A percentile compares a stretch with the other conserved stretches of the same genome.
Evolutionary conservation across 2,797 vertebrate species (phyloP).

Genomic region (Liasis olivaceus): DNA sequence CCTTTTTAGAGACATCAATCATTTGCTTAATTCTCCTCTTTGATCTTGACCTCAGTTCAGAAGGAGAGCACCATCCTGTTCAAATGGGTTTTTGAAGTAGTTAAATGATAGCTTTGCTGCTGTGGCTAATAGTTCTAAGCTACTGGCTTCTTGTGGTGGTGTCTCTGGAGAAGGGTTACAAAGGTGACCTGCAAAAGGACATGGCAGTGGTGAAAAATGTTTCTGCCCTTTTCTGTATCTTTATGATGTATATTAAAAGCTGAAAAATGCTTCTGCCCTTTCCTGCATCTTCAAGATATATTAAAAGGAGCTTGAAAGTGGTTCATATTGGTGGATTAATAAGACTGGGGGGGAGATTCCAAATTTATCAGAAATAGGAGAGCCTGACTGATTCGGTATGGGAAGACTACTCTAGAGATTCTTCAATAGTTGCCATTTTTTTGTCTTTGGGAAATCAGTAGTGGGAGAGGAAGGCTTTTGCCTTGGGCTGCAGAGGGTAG

Average conservation of each 20-base stretch:
- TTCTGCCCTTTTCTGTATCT: slow-evolving; percentile 2
- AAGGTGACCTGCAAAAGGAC: slow-evolving; percentile 26
- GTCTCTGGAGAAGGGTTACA: slow-evolving; percentile 17
- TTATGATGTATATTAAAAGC: slow-evolving; percentile 13
- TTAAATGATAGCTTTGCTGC: slow-evolving; percentile 28
- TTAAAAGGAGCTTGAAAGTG: slow-evolving; percentile 24
- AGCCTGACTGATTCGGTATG: neutral
- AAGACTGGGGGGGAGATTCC: neutral
- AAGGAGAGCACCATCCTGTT: slow-evolving; percentile 10
- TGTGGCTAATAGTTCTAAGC: slow-evolving; percentile 25
- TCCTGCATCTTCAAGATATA: slow-evolving; percentile 35
- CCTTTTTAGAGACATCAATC: slow-evolving; percentile 46
- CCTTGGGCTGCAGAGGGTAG: neutral
- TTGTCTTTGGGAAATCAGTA: neutral
- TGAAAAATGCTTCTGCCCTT: slow-evolving; percentile 38
- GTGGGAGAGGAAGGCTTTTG: neutral
- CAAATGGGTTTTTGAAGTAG: slow-evolving; percentile 24
- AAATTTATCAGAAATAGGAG: neutral
- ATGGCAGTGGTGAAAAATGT: slow-evolving; percentile 21
- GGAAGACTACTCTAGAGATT: neutral
- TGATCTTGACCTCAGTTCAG: slow-evolving; percentile 24
- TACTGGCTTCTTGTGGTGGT: neutral
- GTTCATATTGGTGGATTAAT: slow-evolving; percentile 20
- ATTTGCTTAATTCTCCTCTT: slow-evolving; percentile 48
- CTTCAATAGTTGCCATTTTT: neutral